These are phyloP conservation scores for Protobothrops flavoviridis DNA, from an alignment of 2,113 vertebrate species.

Conservation along the genomic window DNA sequence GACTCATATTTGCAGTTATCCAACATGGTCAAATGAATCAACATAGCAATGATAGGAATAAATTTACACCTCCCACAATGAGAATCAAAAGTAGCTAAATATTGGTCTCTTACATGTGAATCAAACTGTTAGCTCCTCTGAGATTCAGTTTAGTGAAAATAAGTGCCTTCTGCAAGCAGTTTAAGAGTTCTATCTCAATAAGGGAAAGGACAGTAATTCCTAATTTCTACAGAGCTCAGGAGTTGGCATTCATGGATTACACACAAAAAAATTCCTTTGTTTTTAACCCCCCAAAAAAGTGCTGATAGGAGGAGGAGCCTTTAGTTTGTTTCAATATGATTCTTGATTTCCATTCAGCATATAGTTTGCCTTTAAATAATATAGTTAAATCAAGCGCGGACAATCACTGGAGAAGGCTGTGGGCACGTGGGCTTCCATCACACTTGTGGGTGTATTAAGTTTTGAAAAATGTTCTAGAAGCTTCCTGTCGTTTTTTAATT, in stretches of 20 bases:
- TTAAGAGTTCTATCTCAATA: neutral
- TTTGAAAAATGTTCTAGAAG: neutral
- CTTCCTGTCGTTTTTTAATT: neutral
- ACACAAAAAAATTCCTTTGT: neutral
- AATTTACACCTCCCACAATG: neutral
- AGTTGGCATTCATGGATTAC: neutral
- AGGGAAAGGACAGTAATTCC: neutral
- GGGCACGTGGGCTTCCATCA: neutral
- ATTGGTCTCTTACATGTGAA: neutral
- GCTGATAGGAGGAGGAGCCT: neutral
- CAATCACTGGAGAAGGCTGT: neutral
- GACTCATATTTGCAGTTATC: neutral
- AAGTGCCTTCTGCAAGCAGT: neutral
- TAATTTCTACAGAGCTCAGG: neutral
- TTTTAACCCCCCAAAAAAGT: neutral
- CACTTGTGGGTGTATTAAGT: neutral
- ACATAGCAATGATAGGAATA: neutral
- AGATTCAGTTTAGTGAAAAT: neutral
- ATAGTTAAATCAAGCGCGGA: neutral
- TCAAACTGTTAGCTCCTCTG: neutral
- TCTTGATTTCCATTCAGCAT: neutral
- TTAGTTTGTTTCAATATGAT: neutral
- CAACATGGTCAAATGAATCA: neutral
- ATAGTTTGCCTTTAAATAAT: neutral
- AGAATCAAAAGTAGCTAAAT: neutral